Base-by-base conservation (phyloP, 2,113 vertebrate species). In the Varanus salvator region DNA sequence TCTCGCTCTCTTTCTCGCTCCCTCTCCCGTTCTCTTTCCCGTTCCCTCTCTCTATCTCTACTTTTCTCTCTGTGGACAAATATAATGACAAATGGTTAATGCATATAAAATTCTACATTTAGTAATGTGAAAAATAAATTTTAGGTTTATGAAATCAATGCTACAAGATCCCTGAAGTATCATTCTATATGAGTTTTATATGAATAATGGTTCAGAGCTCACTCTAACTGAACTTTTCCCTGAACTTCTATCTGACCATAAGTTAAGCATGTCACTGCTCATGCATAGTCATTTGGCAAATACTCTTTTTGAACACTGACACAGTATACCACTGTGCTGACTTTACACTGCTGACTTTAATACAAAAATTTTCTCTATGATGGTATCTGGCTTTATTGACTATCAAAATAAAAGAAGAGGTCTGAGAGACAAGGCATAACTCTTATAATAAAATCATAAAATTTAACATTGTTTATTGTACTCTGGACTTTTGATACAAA, bases 1-100 rank as follows among this genome's bases (percentile, higher is more conserved):
- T 98, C 98, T 0, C 97, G 75, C 60, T 98, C 97, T 68, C 97
- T 44, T 4, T 99, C 98, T 0, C 98, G 44, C 0, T 98, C 98
- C 0, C 98, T 85, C 5, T 99, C 98, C 77, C 98, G 92, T 34
- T 98, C 97, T 0, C 97, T 95, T 15, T 98, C 98, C 12, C 97
- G 89, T 68, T 97, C 97, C n/a, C 97, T 84, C 86, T 98, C 97
- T 31, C 98, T 95, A 72, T 97, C 98, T 97, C 97, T 97, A 92
- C 97, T 98, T 94, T 97, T 98, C 98, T 97, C 97, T 97, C 95
- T 99, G 83, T 31, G 1, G 54, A 91, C 81, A 84, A 90, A 54
- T 0, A 3, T 21, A 34, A 5, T 68, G 86, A 81, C 38, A 60
- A 34, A 64, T 60, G 54, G 75, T 69, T 91, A 89, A 86, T 87